These are phyloP conservation scores for Brachionus koreanus DNA, from an alignment of 1,140 invertebrate species.

Conservation along the genomic window DNA sequence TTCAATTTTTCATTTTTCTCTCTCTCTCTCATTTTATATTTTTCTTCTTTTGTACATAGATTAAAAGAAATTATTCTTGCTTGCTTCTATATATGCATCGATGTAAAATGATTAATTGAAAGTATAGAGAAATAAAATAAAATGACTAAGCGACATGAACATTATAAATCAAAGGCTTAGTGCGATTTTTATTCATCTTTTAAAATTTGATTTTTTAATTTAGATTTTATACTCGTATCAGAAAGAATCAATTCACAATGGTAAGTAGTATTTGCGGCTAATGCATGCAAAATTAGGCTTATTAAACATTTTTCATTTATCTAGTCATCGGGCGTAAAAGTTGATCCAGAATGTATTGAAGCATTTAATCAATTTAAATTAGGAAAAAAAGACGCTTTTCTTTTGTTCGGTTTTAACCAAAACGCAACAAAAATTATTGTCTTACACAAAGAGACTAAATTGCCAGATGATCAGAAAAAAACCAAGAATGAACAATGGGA, in stretches of 20 bases:
- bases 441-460: not conserved
- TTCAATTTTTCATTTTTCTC: not conserved
- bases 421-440: conserved; percentile 39
- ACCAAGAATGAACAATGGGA: conserved; percentile 32
- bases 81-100: conserved; percentile 27
- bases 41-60: not conserved
- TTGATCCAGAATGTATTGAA: conserved; percentile 41
- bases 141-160: conserved; percentile 32
- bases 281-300: not conserved
- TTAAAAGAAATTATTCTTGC: not conserved
- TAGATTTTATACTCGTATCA: not conserved
- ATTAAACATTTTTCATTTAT: not conserved
- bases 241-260: not conserved
- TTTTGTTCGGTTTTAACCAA: conserved; percentile 41
- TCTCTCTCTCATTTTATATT: conserved; percentile 7
- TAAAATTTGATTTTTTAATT: conserved; percentile 1
- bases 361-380: conserved; percentile 42
- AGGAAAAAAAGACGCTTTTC: conserved; percentile 36
- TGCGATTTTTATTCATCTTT: not conserved
- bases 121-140: conserved; percentile 32
- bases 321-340: conserved; percentile 45
- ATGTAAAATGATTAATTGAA: conserved; percentile 35
- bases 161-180: conserved; percentile 32
- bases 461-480: conserved; percentile 4
- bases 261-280: not conserved